These are phyloP conservation scores for Kryptolebias ocellatus DNA, from an alignment of 2,797 vertebrate genomes.

Conservation along the genomic window DNA sequence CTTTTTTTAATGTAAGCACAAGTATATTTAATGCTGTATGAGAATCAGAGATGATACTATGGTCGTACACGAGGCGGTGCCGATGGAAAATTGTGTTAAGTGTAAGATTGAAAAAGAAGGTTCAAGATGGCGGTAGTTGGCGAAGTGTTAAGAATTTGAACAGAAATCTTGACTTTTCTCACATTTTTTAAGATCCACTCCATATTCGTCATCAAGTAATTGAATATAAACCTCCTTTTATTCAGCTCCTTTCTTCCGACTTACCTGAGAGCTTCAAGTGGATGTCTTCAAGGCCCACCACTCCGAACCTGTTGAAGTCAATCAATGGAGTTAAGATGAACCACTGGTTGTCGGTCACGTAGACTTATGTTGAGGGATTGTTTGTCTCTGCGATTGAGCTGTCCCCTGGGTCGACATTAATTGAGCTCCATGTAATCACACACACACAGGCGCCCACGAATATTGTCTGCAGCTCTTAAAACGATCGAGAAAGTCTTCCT, in stretches of 20 bases:
- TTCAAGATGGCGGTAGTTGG: conserved; percentile 18
- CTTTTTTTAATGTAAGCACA: too few species aligned
- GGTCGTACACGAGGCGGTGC: too few species aligned
- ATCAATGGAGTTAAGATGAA: conserved; percentile 69
- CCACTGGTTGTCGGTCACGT: conserved; percentile 73
- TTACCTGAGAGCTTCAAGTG: conserved; percentile 38
- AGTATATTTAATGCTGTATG: too few species aligned
- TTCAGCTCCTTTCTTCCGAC: conserved; percentile 2
- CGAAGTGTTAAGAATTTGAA: neutral
- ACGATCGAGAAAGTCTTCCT: conserved; percentile 56
- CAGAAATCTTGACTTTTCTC: neutral
- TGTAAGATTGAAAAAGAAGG: conserved; percentile 37
- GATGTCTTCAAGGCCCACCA: conserved; percentile 24
- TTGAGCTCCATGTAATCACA: conserved; percentile 73
- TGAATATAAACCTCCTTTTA: too few species aligned
- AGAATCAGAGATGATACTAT: too few species aligned
- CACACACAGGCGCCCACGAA: conserved; percentile 49
- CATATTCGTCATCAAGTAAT: too few species aligned
- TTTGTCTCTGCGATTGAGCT: conserved; percentile 73
- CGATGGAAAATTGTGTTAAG: too few species aligned
- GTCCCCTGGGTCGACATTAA: conserved; percentile 60
- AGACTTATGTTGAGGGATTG: conserved; percentile 67
- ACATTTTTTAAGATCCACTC: too few species aligned
- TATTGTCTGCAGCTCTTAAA: conserved; percentile 46
- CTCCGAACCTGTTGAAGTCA: conserved; percentile 67